Percentiles rank a stretch among this genome's conserved stretches.
Conservation (phyloP, 2,113 vertebrate genomes). For the Ameiurus melas region DNA sequence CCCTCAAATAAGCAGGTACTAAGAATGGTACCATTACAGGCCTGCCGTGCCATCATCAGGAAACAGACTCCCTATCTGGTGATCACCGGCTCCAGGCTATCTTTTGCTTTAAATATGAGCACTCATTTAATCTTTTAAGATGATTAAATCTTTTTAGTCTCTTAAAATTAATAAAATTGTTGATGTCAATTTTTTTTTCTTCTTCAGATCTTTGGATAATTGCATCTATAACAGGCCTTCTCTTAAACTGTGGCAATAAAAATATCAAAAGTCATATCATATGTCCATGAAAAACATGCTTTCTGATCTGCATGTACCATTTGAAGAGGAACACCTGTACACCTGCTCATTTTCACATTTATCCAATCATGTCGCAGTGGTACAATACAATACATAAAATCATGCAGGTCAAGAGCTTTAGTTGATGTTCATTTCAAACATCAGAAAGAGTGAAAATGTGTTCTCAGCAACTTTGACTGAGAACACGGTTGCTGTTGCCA, state of each 20-base stretch:
- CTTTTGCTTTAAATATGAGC: not conserved
- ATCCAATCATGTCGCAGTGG: not conserved
- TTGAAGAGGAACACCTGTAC: not conserved
- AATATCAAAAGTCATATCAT: not conserved
- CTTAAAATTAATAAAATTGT: not conserved
- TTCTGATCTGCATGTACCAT: not conserved
- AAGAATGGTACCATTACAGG: constrained; percentile 1
- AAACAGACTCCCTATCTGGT: not conserved
- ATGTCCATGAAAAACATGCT: not conserved
- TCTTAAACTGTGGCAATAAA: not conserved
- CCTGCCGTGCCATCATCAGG: not conserved
- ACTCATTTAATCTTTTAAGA: not conserved
- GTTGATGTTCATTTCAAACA: too few relatives aligned
- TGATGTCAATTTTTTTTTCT: not conserved
- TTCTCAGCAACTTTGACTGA: too few relatives aligned
- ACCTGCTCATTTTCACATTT: not conserved
- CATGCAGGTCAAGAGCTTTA: too few relatives aligned
- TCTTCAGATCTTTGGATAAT: not conserved
- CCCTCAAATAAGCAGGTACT: constrained; percentile 8
- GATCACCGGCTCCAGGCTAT: not conserved
- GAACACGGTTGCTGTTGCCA: too few relatives aligned
- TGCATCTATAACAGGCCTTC: not conserved
- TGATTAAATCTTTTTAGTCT: not conserved
- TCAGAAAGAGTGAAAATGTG: too few relatives aligned
- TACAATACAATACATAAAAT: too few relatives aligned